Evolutionary conservation across 2,797 vertebrate genomes (phyloP), one percentile per base, ranked within the genome.

Genomic region (Crenuchus spilurus): DNA sequence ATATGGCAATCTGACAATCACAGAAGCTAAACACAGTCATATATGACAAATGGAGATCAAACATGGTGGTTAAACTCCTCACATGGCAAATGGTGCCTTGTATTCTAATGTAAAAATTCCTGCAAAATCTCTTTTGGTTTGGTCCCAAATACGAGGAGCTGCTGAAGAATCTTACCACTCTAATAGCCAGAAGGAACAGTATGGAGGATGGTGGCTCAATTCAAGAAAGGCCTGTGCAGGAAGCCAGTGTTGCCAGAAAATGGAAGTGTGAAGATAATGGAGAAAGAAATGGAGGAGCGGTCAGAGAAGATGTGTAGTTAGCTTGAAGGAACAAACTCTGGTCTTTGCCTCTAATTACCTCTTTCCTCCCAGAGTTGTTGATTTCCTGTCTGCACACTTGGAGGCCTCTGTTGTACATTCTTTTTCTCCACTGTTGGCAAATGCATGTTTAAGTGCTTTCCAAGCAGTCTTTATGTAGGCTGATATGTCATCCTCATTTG

Each of bases 401-500:
- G 26, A 33, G 35, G 20, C 35, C 24, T 44, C 37, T 44, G 46
- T 0, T 20, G 48, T 16, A 33, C 20, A 30, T 5, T 69, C 26
- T 44, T 39, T 70, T 28, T 69, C 35, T 16, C 22, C 16, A 30
- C 31, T 22, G 44, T 41, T 20, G 16, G 31, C 1, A 28, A 42
- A 49, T 49, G 22, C 44, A n/a, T 58, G 35, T 63, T 70, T 31
- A 31, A 57, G 31, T 11, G 41, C 26, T 70, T 65, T 44, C n/a
- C 2, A 24, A 31, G 41, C 60, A 26, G 14, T 48, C 62, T 60
- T 28, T 41, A 22, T n/a, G 30, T 10, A 31, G 33, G 13, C 60
- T 41, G 46, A 71, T 63, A n/a, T 65, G 74, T 65, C 46, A 6
- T 31, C 51, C 68, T 49, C 61, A 76, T 76, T 52, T 76, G 68